Evolutionary conservation across 2,888 invertebrate genomes (phyloP).

Genomic region (Rhopalosiphum nymphaeae): DNA sequence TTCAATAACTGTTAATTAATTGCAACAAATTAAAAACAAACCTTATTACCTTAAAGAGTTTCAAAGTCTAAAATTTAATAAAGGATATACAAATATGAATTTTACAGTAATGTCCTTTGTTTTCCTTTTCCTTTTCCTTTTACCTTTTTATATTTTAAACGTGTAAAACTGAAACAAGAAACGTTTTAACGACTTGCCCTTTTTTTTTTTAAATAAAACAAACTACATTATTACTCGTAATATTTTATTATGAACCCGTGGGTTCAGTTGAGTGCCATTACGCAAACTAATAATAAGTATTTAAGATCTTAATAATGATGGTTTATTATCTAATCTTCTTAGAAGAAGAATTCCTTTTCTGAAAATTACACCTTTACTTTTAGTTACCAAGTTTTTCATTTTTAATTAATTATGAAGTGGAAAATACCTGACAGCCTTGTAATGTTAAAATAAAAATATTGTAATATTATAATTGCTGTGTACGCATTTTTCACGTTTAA

Average conservation of each 20-base stretch:
- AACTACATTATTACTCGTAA: background rate
- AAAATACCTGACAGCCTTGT: background rate
- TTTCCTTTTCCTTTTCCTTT: background rate
- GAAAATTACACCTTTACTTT: constrained; percentile 34
- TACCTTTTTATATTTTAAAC: background rate
- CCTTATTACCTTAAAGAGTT: background rate
- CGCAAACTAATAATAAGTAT: background rate
- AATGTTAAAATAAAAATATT: background rate
- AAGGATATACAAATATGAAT: background rate
- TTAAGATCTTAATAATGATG: constrained; percentile 25
- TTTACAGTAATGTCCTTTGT: background rate
- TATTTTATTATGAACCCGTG: background rate
- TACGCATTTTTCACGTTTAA: background rate
- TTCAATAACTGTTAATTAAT: background rate
- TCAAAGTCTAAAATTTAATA: background rate
- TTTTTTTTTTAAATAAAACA: background rate
- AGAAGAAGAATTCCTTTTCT: background rate
- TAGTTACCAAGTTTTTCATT: background rate
- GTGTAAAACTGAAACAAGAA: background rate
- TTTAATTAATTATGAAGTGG: constrained; percentile 10
- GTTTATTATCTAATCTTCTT: constrained; percentile 41
- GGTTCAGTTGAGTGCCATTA: background rate
- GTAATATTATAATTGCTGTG: background rate
- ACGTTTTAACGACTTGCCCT: background rate
- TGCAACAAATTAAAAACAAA: background rate